Conservation (phyloP, 2,888 invertebrate genomes). For the Ferdinandea cuprea region DNA sequence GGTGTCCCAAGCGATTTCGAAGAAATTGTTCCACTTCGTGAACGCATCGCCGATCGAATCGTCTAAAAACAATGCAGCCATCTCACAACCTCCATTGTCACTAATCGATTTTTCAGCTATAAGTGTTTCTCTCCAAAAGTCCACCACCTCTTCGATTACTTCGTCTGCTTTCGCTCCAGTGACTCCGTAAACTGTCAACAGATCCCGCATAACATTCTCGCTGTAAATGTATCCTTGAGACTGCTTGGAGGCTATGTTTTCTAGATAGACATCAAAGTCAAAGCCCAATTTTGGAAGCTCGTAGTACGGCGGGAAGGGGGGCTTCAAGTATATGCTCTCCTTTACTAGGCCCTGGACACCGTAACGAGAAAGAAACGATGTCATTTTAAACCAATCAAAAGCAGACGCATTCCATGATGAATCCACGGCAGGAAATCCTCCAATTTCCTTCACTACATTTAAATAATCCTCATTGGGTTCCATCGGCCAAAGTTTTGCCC, state of each 20-base stretch:
- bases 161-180: conserved; percentile 71
- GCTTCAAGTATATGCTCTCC: conserved; percentile 75
- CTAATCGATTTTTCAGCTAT: conserved; percentile 75
- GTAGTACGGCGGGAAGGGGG: conserved; percentile 79
- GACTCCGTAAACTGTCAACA: conserved; percentile 77
- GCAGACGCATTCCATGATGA: conserved; percentile 74
- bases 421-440: conserved; percentile 81
- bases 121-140: conserved; percentile 77
- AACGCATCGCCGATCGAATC: conserved; percentile 19
- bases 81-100: conserved; percentile 60
- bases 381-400: conserved; percentile 82
- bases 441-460: conserved; percentile 78
- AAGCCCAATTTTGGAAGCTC: conserved; percentile 80
- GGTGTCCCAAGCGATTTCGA: conserved; percentile 79
- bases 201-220: conserved; percentile 78
- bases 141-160: conserved; percentile 77
- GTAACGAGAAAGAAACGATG: conserved; percentile 79
- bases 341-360: conserved; percentile 77
- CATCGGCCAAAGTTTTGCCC: conserved; percentile 77
- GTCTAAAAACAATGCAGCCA: background rate
- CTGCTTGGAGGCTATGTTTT: conserved; percentile 78
- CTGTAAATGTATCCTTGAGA: conserved; percentile 79
- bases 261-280: conserved; percentile 78
- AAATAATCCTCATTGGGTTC: conserved; percentile 78
- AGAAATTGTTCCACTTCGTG: conserved; percentile 77